Percentiles rank a stretch among this genome's conserved stretches.
These are phyloP conservation scores for Cryptocheilus praepositus DNA, from an alignment of 2,888 invertebrate genomes.

Conservation along the genomic window DNA sequence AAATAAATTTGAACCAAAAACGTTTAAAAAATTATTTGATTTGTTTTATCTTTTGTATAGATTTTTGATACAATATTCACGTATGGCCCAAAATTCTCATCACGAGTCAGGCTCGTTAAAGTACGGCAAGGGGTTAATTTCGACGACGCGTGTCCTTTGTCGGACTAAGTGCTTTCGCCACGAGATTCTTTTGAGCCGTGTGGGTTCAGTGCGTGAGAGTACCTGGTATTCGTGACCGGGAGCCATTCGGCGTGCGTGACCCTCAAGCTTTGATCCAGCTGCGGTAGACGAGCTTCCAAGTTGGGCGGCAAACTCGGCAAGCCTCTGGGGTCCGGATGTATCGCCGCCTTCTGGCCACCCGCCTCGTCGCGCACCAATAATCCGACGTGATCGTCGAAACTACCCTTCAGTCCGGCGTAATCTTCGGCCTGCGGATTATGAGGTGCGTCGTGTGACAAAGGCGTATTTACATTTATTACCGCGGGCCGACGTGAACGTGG, in stretches of 20 bases:
- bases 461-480: background rate
- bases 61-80: too few species aligned
- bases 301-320: slow-evolving; percentile 69
- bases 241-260: slow-evolving; percentile 88
- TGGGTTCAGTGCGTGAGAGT: slow-evolving; percentile 39
- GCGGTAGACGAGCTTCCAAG: slow-evolving; percentile 76
- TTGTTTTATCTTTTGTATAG: too few species aligned
- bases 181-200: slow-evolving; percentile 15
- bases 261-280: slow-evolving; percentile 80
- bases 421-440: slow-evolving; percentile 70
- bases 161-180: background rate
- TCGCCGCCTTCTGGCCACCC: slow-evolving; percentile 56
- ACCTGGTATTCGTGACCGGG: slow-evolving; percentile 85
- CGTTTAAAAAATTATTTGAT: too few species aligned
- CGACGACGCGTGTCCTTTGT: too few species aligned
- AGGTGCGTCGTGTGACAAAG: background rate
- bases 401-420: slow-evolving; percentile 73
- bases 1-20: too few species aligned
- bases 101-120: too few species aligned
- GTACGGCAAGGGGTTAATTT: too few species aligned
- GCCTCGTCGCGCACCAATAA: slow-evolving; percentile 66
- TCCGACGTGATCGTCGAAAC: slow-evolving; percentile 72
- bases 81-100: too few species aligned
- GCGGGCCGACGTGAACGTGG: too few species aligned
- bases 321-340: slow-evolving; percentile 67